Percentiles rank a stretch among this genome's conserved stretches.
phyloP scores from a whole-genome alignment of 2,888 invertebrate species.

The Tenodera sinensis region DNA sequence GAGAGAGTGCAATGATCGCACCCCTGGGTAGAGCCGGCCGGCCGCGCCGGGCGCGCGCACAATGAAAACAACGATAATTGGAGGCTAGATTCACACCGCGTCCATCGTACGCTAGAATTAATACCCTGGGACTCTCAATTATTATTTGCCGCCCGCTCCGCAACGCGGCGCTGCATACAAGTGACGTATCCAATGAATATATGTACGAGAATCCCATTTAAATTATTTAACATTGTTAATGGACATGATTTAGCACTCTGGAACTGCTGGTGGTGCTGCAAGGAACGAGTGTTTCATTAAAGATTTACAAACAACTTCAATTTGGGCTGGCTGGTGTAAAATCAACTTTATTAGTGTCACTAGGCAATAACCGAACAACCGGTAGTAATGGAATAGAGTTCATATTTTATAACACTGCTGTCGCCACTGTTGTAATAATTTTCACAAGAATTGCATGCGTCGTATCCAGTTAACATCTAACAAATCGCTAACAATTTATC shows the following conservation, averaged over 20 bases:
- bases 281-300: neutral
- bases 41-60: no score
- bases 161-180: neutral
- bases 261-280: no score
- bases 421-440: no score
- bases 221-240: constrained; percentile 16
- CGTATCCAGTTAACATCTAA: no score
- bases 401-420: neutral
- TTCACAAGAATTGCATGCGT: no score
- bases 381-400: neutral
- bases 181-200: neutral
- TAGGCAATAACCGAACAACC: no score
- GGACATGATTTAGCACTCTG: neutral
- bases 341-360: neutral
- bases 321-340: neutral
- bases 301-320: neutral
- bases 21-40: neutral
- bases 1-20: neutral
- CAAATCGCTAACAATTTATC: no score
- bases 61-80: neutral
- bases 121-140: neutral
- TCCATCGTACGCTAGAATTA: neutral
- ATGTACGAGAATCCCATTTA: neutral
- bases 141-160: neutral
- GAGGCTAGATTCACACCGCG: neutral